Percentiles rank a stretch among this genome's conserved stretches.
Evolutionary conservation across 1,140 invertebrate genomes (phyloP).

Genomic region (Cotesia glomerata): DNA sequence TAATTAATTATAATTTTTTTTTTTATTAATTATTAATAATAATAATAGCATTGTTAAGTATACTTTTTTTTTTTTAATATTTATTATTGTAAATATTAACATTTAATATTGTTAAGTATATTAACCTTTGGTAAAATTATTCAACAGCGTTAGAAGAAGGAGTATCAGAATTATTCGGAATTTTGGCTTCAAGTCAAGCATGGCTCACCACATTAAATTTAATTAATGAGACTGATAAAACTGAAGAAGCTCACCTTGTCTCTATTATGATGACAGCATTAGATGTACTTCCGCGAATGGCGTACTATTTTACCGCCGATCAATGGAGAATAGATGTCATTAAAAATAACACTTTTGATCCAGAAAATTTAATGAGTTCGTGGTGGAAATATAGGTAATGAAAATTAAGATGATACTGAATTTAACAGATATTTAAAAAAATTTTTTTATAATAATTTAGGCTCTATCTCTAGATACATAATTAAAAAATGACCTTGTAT

Average conservation of each 20-base stretch:
- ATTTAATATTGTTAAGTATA: conserved; percentile 8
- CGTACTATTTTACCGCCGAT: conserved; percentile 68
- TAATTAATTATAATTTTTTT: conserved; percentile 42
- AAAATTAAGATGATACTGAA: too few species aligned
- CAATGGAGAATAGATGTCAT: conserved; percentile 67
- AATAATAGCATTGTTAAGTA: conserved; percentile 10
- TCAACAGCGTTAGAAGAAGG: conserved; percentile 48
- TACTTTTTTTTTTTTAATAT: too few species aligned
- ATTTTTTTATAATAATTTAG: background rate
- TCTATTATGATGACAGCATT: conserved; percentile 53
- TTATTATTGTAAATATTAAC: too few species aligned
- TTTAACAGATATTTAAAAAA: too few species aligned
- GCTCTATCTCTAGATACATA: too few species aligned
- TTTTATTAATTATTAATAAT: background rate
- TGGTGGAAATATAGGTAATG: conserved; percentile 64
- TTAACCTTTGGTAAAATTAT: conserved; percentile 6
- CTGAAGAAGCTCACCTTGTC: conserved; percentile 40
- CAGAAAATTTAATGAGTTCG: conserved; percentile 41
- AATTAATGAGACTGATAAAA: conserved; percentile 37
- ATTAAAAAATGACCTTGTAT: too few species aligned
- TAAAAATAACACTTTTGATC: conserved; percentile 55
- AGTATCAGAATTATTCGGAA: conserved; percentile 48
- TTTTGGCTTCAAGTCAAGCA: conserved; percentile 50
- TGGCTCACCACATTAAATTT: conserved; percentile 44
- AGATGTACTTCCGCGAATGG: conserved; percentile 56